Base-by-base conservation (phyloP, 2,797 vertebrate genomes). In the Lithobates pipiens region DNA sequence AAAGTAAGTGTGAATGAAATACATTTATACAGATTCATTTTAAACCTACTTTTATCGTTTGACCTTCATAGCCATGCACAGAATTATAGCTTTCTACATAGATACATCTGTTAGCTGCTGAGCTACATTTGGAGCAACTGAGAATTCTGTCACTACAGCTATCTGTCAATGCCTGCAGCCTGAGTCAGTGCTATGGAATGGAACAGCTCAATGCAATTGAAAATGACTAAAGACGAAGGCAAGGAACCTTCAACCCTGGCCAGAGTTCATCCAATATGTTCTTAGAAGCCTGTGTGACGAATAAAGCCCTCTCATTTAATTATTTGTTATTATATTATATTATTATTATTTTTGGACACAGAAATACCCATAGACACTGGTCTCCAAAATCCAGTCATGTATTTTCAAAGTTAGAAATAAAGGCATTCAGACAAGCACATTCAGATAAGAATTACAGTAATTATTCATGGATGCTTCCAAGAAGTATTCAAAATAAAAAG, bases 51-150 rank as follows among this genome's bases (percentile, higher is more conserved):
- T 82, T 80, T 63, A 80, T 63, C 76, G 46, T 57, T 23, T 80
- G 86, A 87, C 81, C 76, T 84, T 87, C 65, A 80, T 68, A 70
- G 72, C 18, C 61, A 57, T 74, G 29, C 75, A 83, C 50, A 79
- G 70, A 75, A 79, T 46, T 80, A 83, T 27, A 80, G 76, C 81
- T 61, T 75, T 87, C 70, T 84, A 71, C 76, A 75, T 80, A 71
- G 80, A 81, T 87, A 29, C 81, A 84, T 83, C 80, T 87, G 86
- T 76, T 80, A 44, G 70, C 63, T 71, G 71, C 76, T 80, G 77
- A 87, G 25, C 76, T 69, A 76, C 71, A 79, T 80, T 87, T 83
- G 85, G 44, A 87, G 76, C 80, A 86, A 83, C 80, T 72, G 80
- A 50, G 68, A 68, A 78, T 68, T 78, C 80, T 79, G 80, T 79